A percentile compares a stretch with the other conserved stretches of the same genome.
Evolutionary conservation across 2,113 vertebrate species (phyloP).

Genomic region (Phasianus colchicus): DNA sequence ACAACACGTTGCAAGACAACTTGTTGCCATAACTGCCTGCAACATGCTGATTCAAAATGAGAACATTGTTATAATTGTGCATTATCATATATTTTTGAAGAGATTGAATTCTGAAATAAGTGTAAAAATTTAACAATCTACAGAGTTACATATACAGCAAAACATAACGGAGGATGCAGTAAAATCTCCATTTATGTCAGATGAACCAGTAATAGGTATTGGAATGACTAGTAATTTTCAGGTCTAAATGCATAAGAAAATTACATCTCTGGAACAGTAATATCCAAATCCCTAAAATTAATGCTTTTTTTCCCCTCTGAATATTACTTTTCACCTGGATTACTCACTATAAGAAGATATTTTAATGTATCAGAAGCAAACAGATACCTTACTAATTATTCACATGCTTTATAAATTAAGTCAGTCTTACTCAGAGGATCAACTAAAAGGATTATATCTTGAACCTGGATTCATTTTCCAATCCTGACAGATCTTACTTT

Average conservation of each 20-base stretch:
- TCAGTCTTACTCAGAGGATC: background rate
- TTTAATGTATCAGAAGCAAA: background rate
- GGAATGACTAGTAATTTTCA: constrained; percentile 28
- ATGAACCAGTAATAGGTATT: background rate
- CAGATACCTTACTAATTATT: background rate
- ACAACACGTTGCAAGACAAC: background rate
- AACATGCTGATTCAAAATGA: constrained; percentile 42
- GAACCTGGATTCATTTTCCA: background rate
- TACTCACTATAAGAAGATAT: background rate
- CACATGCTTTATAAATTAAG: background rate
- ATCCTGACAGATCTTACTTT: background rate
- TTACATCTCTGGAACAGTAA: background rate
- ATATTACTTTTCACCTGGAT: background rate
- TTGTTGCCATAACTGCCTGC: constrained; percentile 13
- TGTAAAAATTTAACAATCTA: constrained; percentile 37
- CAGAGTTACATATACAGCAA: background rate
- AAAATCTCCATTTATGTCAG: constrained; percentile 1
- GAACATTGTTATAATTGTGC: background rate
- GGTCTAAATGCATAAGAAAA: constrained; percentile 11
- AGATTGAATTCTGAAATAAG: constrained; percentile 48
- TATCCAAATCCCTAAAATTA: background rate
- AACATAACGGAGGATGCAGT: background rate
- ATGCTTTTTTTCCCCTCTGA: background rate
- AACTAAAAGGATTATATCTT: background rate
- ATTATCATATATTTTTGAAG: background rate